phyloP scores from a whole-genome alignment of 2,888 invertebrate genomes.

The Cremastinae sp. region DNA sequence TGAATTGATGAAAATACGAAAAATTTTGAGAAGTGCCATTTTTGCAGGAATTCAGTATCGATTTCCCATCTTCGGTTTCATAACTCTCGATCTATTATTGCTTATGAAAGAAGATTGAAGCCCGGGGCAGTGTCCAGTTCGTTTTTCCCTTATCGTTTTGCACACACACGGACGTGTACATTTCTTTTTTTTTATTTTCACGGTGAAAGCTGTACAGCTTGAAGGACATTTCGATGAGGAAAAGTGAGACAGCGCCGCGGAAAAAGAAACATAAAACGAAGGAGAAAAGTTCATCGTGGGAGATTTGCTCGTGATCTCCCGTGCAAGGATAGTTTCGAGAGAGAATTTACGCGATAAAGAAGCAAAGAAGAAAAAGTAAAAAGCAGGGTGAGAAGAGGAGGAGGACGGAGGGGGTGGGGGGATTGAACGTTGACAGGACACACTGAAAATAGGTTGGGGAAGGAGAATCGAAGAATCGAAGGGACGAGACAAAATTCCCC shows the following conservation, averaged over 20 bases:
- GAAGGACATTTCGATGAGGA: slow-evolving; percentile 31
- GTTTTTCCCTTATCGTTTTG: slow-evolving; percentile 23
- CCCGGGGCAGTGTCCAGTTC: slow-evolving; percentile 30
- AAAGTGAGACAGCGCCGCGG: too few species aligned
- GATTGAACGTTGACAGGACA: neutral
- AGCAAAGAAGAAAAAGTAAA: neutral
- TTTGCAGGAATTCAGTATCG: too few species aligned
- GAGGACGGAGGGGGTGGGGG: neutral
- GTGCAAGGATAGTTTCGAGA: too few species aligned
- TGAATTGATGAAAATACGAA: neutral
- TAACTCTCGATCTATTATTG: slow-evolving; percentile 28
- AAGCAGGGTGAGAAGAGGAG: neutral
- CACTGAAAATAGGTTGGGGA: neutral
- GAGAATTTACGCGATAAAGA: too few species aligned
- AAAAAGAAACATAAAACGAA: too few species aligned
- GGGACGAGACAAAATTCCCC: slow-evolving; percentile 65
- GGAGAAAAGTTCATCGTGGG: slow-evolving; percentile 4
- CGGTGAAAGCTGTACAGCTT: neutral
- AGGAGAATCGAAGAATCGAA: slow-evolving; percentile 47
- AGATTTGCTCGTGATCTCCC: slow-evolving; percentile 17
- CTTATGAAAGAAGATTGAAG: slow-evolving; percentile 46
- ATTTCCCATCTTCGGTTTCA: neutral
- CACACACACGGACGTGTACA: slow-evolving; percentile 28
- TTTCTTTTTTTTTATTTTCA: neutral
- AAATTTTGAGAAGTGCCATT: neutral